A percentile compares a stretch with the other conserved stretches of the same genome.
Evolutionary conservation across 1,140 invertebrate genomes (phyloP).

Genomic region (Cryptotermes secundus): DNA sequence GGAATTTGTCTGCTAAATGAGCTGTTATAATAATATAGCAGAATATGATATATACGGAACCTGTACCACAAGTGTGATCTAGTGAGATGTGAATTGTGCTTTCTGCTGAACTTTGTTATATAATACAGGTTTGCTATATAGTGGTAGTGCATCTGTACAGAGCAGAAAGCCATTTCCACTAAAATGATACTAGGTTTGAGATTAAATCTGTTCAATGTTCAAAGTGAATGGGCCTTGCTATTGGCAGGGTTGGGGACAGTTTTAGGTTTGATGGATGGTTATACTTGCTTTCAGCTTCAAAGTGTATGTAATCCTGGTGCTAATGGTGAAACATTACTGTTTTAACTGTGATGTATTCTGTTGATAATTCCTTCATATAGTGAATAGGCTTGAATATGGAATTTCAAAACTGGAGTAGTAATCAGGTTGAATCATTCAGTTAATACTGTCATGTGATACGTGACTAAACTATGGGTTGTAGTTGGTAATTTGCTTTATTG

Average conservation of each 20-base stretch:
- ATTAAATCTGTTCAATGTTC: neutral
- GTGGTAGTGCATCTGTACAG: neutral
- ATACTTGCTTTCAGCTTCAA: conserved; percentile 12
- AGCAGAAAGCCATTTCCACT: neutral
- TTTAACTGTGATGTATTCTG: neutral
- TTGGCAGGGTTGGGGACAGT: neutral
- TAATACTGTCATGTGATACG: too few relatives aligned
- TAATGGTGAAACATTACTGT: neutral
- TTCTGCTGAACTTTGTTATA: conserved; percentile 17
- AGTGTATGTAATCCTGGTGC: neutral
- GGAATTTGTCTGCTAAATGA: neutral
- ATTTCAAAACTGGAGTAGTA: neutral
- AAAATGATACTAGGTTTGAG: neutral
- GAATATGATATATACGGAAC: neutral
- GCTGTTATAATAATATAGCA: neutral
- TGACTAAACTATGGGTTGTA: too few relatives aligned
- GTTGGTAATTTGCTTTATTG: too few relatives aligned
- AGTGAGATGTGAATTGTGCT: neutral
- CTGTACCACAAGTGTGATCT: neutral
- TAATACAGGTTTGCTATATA: conserved; percentile 4
- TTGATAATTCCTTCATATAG: neutral
- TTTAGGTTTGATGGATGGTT: neutral
- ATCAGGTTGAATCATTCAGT: neutral
- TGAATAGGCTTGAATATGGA: neutral
- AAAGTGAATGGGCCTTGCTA: neutral